Evolutionary conservation across 2,888 invertebrate species (phyloP).

Genomic region (Protophormia terraenovae): DNA sequence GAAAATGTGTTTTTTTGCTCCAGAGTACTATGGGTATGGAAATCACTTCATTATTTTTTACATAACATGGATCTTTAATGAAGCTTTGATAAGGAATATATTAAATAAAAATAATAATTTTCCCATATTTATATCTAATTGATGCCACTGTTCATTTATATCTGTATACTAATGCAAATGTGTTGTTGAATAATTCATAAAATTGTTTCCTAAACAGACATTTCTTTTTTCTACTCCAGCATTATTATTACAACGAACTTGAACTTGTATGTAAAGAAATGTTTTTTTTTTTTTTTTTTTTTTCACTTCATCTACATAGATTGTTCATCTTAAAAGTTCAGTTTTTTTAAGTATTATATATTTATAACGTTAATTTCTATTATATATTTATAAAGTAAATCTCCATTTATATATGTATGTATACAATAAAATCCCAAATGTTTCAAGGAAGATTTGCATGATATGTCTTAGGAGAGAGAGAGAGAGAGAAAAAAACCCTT

Average conservation of each 20-base stretch:
- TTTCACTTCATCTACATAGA: not conserved
- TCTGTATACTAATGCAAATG: conserved; percentile 4
- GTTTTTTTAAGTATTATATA: not conserved
- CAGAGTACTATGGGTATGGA: no score
- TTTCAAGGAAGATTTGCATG: conserved; percentile 14
- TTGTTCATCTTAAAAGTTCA: not conserved
- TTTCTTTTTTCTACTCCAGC: not conserved
- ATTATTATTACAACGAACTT: conserved; percentile 21
- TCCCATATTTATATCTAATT: no score
- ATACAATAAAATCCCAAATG: not conserved
- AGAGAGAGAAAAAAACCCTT: not conserved
- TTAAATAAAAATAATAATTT: no score
- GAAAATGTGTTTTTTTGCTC: no score
- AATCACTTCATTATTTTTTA: no score
- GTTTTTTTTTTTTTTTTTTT: no score
- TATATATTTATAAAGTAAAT: not conserved
- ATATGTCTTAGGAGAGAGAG: not conserved
- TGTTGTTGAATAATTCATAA: conserved; percentile 42
- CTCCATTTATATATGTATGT: not conserved
- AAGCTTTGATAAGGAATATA: no score
- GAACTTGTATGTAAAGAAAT: conserved; percentile 22
- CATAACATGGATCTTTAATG: no score
- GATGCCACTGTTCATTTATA: conserved; percentile 21
- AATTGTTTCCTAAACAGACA: conserved; percentile 14
- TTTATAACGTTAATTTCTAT: conserved; percentile 28